Evolutionary conservation across 2,888 invertebrate genomes (phyloP), one percentile per base, ranked within the genome.

Genomic region (Charanyca ferruginea): DNA sequence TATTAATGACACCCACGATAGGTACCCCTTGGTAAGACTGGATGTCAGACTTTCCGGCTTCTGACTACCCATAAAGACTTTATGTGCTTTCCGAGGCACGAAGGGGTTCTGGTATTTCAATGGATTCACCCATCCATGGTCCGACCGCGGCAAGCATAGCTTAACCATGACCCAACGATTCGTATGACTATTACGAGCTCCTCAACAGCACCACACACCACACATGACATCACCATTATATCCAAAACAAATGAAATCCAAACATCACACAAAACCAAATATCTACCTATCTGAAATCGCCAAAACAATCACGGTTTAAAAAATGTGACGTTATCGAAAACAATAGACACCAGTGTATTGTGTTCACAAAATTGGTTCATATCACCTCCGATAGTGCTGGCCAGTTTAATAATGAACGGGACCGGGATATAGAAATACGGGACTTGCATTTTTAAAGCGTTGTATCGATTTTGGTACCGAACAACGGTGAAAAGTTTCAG

Each of bases 401-500:
- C 54, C 25, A 45, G 28, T 42, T 66, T 49, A 59, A 53, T 79
- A 79, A 66, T 62, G 64, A 70, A 67, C 65, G 25, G 42, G 1
- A 42, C 22, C 44, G 62, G 57, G 48, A 47, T 55, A 63, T 58
- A 74, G 72, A 70, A 73, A 80, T 72, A 72, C 73, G 73, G 67
- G 66, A 62, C 62, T 57, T 80, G 73, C 82, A 82, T 80, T 73
- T 81, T 73, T 82, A 82, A 82, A 64, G 63, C 69, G 57, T 4
- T 53, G 47, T 58, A 83, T 81, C 83, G 77, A 83, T 74, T 69
- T 42, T 16, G 25, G 25, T 38, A 32, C 57, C 60, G 58, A 61
- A 60, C 65, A 20, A 47, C 42, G 60, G 25, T 57, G 75, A 60
- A 57, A 77, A 67, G 9, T 66, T 52, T 20, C 48, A 38, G 44